Conservation (phyloP, 2,797 vertebrate species). For the Dendrocincla fuliginosa region DNA sequence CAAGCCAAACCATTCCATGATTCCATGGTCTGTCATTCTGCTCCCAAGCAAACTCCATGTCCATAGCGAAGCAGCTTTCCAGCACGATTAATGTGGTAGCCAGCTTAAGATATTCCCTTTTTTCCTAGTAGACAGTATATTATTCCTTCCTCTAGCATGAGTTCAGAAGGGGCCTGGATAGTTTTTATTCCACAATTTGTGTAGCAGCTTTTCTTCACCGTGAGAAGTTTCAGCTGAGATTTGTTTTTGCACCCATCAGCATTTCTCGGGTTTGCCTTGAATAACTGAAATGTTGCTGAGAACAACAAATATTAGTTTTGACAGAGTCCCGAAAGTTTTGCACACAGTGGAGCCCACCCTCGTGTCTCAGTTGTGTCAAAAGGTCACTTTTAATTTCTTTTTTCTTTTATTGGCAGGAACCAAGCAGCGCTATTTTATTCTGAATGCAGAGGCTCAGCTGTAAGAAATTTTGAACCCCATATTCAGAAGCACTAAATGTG, state of each 20-base stretch:
- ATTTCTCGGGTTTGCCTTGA: neutral
- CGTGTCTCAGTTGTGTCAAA: neutral
- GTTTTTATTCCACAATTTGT: neutral
- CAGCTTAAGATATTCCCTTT: neutral
- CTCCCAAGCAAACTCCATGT: neutral
- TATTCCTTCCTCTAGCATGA: neutral
- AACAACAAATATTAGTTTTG: neutral
- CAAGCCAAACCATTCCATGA: neutral
- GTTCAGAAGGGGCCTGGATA: neutral
- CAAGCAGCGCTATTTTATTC: neutral
- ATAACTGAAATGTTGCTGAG: slow-evolving; percentile 24
- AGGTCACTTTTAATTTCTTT: neutral
- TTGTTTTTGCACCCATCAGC: slow-evolving; percentile 9
- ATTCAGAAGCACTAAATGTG: neutral
- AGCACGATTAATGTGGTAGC: neutral
- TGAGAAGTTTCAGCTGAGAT: neutral
- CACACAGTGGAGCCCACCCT: neutral
- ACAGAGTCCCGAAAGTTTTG: neutral
- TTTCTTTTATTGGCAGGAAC: neutral
- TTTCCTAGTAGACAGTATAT: neutral
- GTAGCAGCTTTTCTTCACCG: neutral
- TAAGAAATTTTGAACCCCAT: neutral
- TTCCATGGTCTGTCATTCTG: neutral
- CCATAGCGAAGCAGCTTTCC: neutral
- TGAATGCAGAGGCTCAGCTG: neutral